These are phyloP conservation scores for Cuculus canorus DNA, from an alignment of 2,797 vertebrate genomes.

Conservation along the genomic window DNA sequence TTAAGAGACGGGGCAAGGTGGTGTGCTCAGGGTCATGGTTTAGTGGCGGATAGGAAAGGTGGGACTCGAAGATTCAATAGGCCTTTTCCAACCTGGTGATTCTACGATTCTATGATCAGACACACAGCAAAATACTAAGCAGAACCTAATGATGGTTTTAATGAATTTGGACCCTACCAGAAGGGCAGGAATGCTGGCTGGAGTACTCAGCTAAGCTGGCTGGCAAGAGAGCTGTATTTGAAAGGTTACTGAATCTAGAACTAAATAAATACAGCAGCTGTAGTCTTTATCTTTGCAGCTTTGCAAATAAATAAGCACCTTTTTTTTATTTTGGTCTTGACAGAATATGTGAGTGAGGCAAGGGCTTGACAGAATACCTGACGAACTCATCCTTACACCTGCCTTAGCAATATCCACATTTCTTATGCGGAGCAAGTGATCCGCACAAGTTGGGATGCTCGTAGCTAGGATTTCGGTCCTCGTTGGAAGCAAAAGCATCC, in stretches of 20 bases:
- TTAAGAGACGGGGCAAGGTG: too few relatives aligned
- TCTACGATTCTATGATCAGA: neutral
- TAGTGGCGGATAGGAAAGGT: too few relatives aligned
- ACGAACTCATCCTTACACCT: neutral
- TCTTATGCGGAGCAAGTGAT: neutral
- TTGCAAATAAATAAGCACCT: neutral
- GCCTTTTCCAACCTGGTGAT: too few relatives aligned
- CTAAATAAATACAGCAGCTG: neutral
- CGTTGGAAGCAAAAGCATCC: neutral
- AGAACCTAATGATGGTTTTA: neutral
- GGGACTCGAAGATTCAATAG: too few relatives aligned
- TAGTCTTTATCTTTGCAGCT: neutral
- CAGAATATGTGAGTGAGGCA: neutral
- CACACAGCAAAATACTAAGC: neutral
- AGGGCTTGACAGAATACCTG: neutral
- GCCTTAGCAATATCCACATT: neutral
- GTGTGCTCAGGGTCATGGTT: too few relatives aligned
- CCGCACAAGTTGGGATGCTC: neutral
- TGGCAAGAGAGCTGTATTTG: neutral
- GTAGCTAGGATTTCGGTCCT: neutral
- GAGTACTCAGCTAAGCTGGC: neutral
- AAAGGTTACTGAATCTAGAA: neutral
- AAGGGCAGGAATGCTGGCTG: neutral
- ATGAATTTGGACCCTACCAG: accelerated
- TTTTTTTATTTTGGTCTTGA: neutral